Evolutionary conservation across 2,113 vertebrate genomes (phyloP).

Genomic region (Chascanopsetta lugubris): DNA sequence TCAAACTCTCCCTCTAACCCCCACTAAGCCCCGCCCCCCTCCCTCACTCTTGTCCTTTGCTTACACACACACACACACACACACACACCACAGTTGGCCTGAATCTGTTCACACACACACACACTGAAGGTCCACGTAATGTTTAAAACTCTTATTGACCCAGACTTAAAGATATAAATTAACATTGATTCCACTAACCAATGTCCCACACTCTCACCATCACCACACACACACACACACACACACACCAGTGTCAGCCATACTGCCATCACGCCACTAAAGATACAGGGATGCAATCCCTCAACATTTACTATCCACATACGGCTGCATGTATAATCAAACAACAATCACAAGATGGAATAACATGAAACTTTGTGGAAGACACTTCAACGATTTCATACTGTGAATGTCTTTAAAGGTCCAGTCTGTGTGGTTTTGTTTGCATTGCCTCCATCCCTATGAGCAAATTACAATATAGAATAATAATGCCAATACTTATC

Average conservation of each 20-base stretch:
- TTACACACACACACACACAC: slow-evolving; percentile 30
- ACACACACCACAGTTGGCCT: slow-evolving; percentile 41
- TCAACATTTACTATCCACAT: too few relatives aligned
- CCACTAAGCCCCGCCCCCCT: slow-evolving; percentile 55
- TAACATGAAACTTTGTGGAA: too few relatives aligned
- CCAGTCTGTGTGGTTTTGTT: too few relatives aligned
- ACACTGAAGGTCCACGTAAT: slow-evolving; percentile 6
- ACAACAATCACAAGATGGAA: too few relatives aligned
- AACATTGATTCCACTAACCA: too few relatives aligned
- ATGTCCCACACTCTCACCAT: background rate
- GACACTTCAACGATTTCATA: too few relatives aligned
- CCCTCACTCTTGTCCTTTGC: slow-evolving; percentile 70
- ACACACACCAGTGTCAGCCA: background rate
- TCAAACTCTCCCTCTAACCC: slow-evolving; percentile 81
- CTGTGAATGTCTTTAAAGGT: too few relatives aligned
- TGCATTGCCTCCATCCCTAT: too few relatives aligned
- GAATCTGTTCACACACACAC: slow-evolving; percentile 25
- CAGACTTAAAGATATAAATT: background rate
- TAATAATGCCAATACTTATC: too few relatives aligned
- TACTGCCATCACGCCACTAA: background rate
- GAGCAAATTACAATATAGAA: too few relatives aligned
- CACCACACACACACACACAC: background rate
- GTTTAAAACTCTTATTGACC: background rate
- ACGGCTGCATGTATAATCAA: too few relatives aligned
- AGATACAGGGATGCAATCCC: too few relatives aligned